These are phyloP conservation scores for Cotesia chilonis DNA, from an alignment of 1,140 invertebrate genomes.

Conservation along the genomic window DNA sequence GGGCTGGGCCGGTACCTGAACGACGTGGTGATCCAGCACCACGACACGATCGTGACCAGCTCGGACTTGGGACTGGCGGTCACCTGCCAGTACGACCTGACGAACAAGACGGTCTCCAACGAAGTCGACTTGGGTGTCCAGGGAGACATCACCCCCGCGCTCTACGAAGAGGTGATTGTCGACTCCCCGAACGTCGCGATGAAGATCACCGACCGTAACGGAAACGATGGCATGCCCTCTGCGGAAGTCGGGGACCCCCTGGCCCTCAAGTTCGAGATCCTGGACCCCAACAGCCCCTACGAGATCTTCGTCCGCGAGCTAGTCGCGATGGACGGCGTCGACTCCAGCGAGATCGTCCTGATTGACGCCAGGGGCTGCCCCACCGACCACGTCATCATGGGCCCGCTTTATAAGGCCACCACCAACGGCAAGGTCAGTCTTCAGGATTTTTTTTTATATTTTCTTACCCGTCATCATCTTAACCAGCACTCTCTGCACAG, in stretches of 20 bases:
- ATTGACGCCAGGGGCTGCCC: slow-evolving; percentile 93
- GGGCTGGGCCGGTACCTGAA: slow-evolving; percentile 85
- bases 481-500: neutral
- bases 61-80: slow-evolving; percentile 91
- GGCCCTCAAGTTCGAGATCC: slow-evolving; percentile 89
- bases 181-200: slow-evolving; percentile 93
- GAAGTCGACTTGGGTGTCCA: slow-evolving; percentile 89
- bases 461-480: neutral
- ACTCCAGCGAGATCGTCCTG: slow-evolving; percentile 89
- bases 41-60: slow-evolving; percentile 93
- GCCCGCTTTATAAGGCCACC: slow-evolving; percentile 83
- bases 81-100: slow-evolving; percentile 92
- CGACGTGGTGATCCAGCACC: slow-evolving; percentile 92
- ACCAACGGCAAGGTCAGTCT: slow-evolving; percentile 76
- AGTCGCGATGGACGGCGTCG: slow-evolving; percentile 92
- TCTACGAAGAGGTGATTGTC: slow-evolving; percentile 86
- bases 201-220: slow-evolving; percentile 88
- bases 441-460: neutral
- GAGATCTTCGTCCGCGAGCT: slow-evolving; percentile 94
- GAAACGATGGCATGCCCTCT: slow-evolving; percentile 80
- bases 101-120: slow-evolving; percentile 92
- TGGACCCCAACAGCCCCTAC: slow-evolving; percentile 90
- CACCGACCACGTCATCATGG: slow-evolving; percentile 93
- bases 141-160: slow-evolving; percentile 81
- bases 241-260: slow-evolving; percentile 90